Evolutionary conservation across 2,888 invertebrate genomes (phyloP), one percentile per base, ranked within the genome.

Genomic region (Mythimna albipuncta): DNA sequence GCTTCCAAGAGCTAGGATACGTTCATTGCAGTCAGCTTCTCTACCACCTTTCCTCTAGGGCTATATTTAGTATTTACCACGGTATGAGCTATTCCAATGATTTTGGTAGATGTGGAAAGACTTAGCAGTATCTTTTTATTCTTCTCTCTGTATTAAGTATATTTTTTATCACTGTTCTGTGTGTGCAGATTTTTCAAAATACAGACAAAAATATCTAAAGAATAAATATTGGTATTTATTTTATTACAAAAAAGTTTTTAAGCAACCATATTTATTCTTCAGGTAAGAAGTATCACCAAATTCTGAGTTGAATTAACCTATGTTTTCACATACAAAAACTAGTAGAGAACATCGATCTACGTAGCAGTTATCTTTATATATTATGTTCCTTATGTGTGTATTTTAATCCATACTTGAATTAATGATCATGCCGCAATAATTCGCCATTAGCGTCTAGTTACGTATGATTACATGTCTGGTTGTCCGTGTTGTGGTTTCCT

Each of bases 371-470:
- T 50, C 32, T 13, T n/a, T n/a, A n/a, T 26, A 26, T 50, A 11
- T 57, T 57, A 52, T 59, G 16, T 19, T 50, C 11, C 38, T 7
- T 61, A n/a, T n/a, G n/a, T n/a, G n/a, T n/a, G n/a, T n/a, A 35
- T 44, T 55, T 65, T 62, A 35, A 57, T 74, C 21, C 16, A 57
- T 26, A n/a, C 26, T 7, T 50, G 32, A 38, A 44, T 58, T 59
- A 59, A 84, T 72, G 38, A 61, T n/a, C 62, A 59, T 85, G 65
- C 71, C 11, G 80, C 68, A 79, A 85, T 75, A 69, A 85, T 74
- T 79, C 26, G 59, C 63, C 62, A 72, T 79, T 70, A 83, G 35
- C 50, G 50, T 71, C 64, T 65, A 67, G 86, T 84, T 85, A 81
- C 78, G 72, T 76, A 68, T 61, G 72, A 66, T 80, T 85, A 85